phyloP scores from a whole-genome alignment of 2,797 vertebrate species.

The Sebastiscus tertius region DNA sequence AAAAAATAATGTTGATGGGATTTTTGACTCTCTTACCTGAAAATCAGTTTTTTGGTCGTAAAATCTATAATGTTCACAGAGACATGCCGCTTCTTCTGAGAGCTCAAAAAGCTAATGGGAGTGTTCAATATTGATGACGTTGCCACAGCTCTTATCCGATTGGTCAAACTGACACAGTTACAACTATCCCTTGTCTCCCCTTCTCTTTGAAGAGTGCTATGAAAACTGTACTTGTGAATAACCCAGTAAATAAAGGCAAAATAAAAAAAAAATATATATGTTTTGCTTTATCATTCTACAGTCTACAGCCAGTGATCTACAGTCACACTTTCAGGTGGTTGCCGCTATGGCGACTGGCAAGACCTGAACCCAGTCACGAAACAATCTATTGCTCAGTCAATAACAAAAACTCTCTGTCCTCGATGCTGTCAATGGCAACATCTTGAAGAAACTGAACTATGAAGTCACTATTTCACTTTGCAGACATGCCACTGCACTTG shows the following conservation, averaged over 20 bases:
- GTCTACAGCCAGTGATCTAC: neutral
- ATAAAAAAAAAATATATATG: too few relatives aligned
- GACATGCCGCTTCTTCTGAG: too few relatives aligned
- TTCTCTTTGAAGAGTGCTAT: neutral
- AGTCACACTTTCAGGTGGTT: neutral
- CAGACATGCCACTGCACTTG: slow-evolving; percentile 31
- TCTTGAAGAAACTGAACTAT: slow-evolving; percentile 22
- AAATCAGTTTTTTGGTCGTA: too few relatives aligned
- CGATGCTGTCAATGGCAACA: slow-evolving; percentile 7
- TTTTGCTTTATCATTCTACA: too few relatives aligned
- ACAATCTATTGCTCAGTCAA: slow-evolving; percentile 13
- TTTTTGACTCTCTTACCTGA: too few relatives aligned
- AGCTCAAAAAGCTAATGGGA: too few relatives aligned
- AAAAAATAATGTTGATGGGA: too few relatives aligned
- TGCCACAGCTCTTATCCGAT: too few relatives aligned
- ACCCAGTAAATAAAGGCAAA: neutral
- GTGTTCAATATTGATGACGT: too few relatives aligned
- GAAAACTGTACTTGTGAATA: neutral
- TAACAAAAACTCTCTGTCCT: neutral
- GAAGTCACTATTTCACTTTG: slow-evolving; percentile 43
- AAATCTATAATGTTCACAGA: too few relatives aligned
- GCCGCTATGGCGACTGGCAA: neutral
- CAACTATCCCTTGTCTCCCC: too few relatives aligned
- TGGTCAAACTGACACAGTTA: too few relatives aligned
- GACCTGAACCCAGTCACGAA: neutral